Evolutionary conservation across 92 coral and sea anemone species (phyloP).

Genomic region (Paramuricea clavata): DNA sequence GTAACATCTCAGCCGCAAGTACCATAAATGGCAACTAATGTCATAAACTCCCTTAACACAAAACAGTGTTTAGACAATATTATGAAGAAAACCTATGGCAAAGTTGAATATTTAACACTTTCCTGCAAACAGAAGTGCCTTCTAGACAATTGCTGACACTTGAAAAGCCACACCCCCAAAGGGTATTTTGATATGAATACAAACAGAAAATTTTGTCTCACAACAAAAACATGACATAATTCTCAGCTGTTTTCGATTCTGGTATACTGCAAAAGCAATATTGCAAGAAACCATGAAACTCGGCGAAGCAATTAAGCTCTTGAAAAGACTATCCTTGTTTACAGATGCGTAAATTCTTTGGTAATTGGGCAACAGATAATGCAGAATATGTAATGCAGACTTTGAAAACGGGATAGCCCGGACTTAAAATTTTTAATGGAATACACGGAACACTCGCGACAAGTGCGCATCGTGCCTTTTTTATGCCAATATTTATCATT

Average conservation of each 20-base stretch:
- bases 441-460: neutral
- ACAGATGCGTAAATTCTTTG: conserved; percentile 31
- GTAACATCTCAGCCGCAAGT: neutral
- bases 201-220: conserved; percentile 5
- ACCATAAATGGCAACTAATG: neutral
- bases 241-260: neutral
- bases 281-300: neutral
- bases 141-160: conserved; percentile 29
- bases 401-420: neutral
- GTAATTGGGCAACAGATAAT: conserved; percentile 21
- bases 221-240: neutral
- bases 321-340: neutral
- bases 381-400: neutral
- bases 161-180: conserved; percentile 37
- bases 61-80: neutral
- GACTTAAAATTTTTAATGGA: neutral
- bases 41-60: neutral
- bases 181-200: neutral
- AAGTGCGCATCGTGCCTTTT: neutral
- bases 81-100: neutral
- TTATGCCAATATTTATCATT: neutral
- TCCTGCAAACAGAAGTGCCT: neutral
- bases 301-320: neutral
- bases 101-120: neutral
- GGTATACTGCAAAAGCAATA: neutral